Evolutionary conservation across 2,797 vertebrate genomes (phyloP).

Genomic region (Phoeniculus purpureus): DNA sequence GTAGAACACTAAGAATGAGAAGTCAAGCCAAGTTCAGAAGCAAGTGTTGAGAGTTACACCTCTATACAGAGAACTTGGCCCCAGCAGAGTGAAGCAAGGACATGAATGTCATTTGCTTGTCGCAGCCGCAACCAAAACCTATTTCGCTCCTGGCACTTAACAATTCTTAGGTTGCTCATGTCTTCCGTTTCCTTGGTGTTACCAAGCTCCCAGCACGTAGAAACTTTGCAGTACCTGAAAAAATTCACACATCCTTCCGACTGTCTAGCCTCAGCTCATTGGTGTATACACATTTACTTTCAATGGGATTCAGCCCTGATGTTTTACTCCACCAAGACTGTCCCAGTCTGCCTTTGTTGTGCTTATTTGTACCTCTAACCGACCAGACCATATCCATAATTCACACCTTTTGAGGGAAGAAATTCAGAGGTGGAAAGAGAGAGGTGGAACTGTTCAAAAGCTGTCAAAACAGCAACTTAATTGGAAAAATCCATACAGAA

Average conservation of each 20-base stretch:
- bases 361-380: conserved; percentile 73
- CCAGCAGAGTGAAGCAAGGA: neutral
- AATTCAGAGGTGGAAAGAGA: conserved; percentile 60
- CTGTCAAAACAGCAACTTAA: conserved; percentile 69
- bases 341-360: conserved; percentile 36
- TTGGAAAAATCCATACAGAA: conserved; percentile 43
- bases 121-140: neutral
- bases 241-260: conserved; percentile 54
- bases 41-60: neutral
- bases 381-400: conserved; percentile 62
- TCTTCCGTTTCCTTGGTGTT: neutral
- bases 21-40: conserved; percentile 54
- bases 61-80: neutral
- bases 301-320: neutral
- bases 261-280: neutral
- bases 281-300: neutral
- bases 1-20: conserved; percentile 57
- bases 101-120: neutral
- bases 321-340: conserved; percentile 29
- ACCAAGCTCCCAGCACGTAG: conserved; percentile 17
- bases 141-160: neutral
- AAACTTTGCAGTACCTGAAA: conserved; percentile 38
- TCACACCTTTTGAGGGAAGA: conserved; percentile 69
- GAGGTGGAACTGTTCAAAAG: conserved; percentile 67
- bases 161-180: neutral